A percentile compares a stretch with the other conserved stretches of the same genome.
Conservation (phyloP, 2,113 vertebrate genomes). For the Petrocephalus zakoni region DNA sequence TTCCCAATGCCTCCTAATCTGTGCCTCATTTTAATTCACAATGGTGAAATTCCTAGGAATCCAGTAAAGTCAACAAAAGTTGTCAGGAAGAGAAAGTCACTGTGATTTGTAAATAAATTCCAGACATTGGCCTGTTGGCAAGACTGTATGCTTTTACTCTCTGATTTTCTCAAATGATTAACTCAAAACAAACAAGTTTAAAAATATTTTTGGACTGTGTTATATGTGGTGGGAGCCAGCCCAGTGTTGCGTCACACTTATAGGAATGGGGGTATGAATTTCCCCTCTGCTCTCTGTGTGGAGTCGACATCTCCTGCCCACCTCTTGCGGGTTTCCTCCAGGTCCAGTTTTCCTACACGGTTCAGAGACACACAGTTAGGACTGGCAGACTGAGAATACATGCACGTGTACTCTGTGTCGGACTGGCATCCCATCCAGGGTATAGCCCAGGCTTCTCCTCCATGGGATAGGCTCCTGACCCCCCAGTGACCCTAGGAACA, state of each 20-base stretch:
- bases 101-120: slow-evolving; percentile 6
- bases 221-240: neutral
- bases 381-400: neutral
- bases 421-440: neutral
- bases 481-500: neutral
- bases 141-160: neutral
- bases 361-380: neutral
- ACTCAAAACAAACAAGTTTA: slow-evolving; percentile 14
- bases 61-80: neutral
- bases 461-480: neutral
- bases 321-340: neutral
- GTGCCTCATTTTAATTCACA: neutral
- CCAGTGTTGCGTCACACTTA: neutral
- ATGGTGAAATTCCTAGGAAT: neutral
- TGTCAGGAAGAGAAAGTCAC: neutral
- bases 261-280: neutral
- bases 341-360: neutral
- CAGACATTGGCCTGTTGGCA: neutral
- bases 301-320: neutral
- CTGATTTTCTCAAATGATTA: slow-evolving; percentile 12
- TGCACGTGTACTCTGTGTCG: neutral
- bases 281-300: neutral
- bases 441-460: neutral
- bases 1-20: neutral
- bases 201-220: slow-evolving; percentile 5